Evolutionary conservation across 2,888 invertebrate species (phyloP), one percentile per base, ranked within the genome.

Genomic region (Dolichopus griseipennis): DNA sequence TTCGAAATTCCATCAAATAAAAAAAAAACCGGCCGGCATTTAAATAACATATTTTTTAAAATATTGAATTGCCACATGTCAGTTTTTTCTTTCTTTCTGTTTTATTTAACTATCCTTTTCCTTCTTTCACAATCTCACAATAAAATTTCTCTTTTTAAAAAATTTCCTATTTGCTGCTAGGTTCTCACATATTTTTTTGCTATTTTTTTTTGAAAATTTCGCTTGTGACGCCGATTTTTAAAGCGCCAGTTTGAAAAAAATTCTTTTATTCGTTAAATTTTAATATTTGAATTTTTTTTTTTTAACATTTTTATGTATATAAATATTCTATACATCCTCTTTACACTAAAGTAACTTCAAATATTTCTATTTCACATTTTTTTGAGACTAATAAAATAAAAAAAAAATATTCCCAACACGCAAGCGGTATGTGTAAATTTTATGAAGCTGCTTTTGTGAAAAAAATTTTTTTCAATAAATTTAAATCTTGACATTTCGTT

Each of bases 11-110:
- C 5, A 27, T 27, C 27, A 27, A 52, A 15, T 1, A 52, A 52
- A 52, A 52, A 18, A 52, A 52, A 52, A 52, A 52, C 52, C 52
- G 52, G 52, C 52, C 52, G 52, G 52, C 52, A 52, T n/a, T 18
- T 52, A 41, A 41, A 41, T 9, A 41, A 41, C 41, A 41, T 41
- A 41, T 41, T 41, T 41, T 18, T 18, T 15, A 15, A 52, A 52
- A 3, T 52, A 18, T 7, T n/a, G 15, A 41, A 41, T 1, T 52
- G 52, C 52, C 52, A 52, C 52, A 52, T 52, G 52, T 52, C 52
- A 52, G 9, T 52, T 52, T 52, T 52, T n/a, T n/a, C n/a, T 15
- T 52, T 52, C 52, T 52, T 52, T 52, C 52, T 52, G 9, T 15
- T 15, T 1, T 7, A 5, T 2, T 41, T 15, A 4, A 52, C 52